Conservation (phyloP, 2,888 invertebrate species). For the Bellardia bayeri region DNA sequence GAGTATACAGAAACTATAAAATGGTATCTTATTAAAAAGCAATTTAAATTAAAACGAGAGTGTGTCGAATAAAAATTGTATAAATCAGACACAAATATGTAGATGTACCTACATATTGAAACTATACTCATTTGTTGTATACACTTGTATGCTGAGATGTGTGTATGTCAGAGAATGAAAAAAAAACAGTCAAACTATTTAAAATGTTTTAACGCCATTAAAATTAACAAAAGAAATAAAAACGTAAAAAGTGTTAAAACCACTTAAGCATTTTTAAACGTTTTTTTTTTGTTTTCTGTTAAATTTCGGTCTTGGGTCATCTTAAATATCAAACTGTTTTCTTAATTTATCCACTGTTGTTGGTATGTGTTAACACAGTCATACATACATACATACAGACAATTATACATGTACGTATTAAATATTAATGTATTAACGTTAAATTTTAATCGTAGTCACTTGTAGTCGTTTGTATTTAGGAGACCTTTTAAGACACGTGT, state of each 20-base stretch:
- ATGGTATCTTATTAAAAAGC: slow-evolving; percentile 63
- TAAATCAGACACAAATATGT: background rate
- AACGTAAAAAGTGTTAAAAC: slow-evolving; percentile 79
- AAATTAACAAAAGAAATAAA: slow-evolving; percentile 54
- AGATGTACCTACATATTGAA: background rate
- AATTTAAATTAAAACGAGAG: slow-evolving; percentile 65
- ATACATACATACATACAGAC: background rate
- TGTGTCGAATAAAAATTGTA: slow-evolving; percentile 53
- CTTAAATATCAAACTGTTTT: slow-evolving; percentile 56
- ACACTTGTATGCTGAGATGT: slow-evolving; percentile 4
- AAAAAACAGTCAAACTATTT: slow-evolving; percentile 59
- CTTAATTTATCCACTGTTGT: slow-evolving; percentile 34
- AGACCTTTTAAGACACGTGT: slow-evolving; percentile 67
- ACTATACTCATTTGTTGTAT: background rate
- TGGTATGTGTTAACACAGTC: background rate
- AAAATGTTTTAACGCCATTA: slow-evolving; percentile 80
- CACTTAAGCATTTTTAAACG: slow-evolving; percentile 78
- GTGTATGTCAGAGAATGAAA: background rate
- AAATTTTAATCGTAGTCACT: slow-evolving; percentile 44
- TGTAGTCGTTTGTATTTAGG: slow-evolving; percentile 25
- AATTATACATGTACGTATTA: too few relatives aligned
- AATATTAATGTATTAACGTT: slow-evolving; percentile 39
- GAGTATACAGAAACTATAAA: slow-evolving; percentile 54
- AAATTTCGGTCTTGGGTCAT: slow-evolving; percentile 2
- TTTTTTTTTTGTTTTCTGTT: slow-evolving; percentile 58